These are phyloP conservation scores for Synergus gifuensis DNA, from an alignment of 2,888 invertebrate species.

Conservation along the genomic window DNA sequence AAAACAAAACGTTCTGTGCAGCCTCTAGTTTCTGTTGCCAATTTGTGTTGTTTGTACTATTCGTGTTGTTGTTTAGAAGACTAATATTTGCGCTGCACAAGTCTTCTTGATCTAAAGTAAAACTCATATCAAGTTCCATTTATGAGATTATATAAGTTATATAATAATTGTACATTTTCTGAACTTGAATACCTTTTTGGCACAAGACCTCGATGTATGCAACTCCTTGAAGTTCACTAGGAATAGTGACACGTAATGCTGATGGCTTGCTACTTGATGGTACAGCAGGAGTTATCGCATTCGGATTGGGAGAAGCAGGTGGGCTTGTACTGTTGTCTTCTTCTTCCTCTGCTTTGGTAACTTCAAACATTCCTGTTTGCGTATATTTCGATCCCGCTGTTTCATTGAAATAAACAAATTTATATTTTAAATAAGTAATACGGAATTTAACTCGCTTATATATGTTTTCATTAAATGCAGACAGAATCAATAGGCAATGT, in stretches of 20 bases:
- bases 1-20: slow-evolving; percentile 97
- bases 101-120: slow-evolving; percentile 89
- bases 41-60: slow-evolving; percentile 86
- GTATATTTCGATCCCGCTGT: slow-evolving; percentile 95
- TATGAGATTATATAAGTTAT: neutral
- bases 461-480: too few relatives aligned
- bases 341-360: slow-evolving; percentile 94
- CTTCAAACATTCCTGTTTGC: slow-evolving; percentile 97
- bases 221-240: slow-evolving; percentile 96
- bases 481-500: too few relatives aligned
- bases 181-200: slow-evolving; percentile 86
- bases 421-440: neutral
- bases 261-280: slow-evolving; percentile 83
- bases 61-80: slow-evolving; percentile 87
- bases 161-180: neutral
- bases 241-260: slow-evolving; percentile 93
- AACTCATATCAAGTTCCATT: neutral
- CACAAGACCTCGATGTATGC: slow-evolving; percentile 97
- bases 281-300: slow-evolving; percentile 77
- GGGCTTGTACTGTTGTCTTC: slow-evolving; percentile 79
- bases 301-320: slow-evolving; percentile 79
- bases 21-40: slow-evolving; percentile 99
- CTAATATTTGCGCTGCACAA: slow-evolving; percentile 91
- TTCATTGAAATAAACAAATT: slow-evolving; percentile 16
- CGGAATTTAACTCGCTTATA: too few relatives aligned